Percentiles rank a stretch among this genome's conserved stretches.
Evolutionary conservation across 2,888 invertebrate genomes (phyloP).

Genomic region (Xestia sexstrigata): DNA sequence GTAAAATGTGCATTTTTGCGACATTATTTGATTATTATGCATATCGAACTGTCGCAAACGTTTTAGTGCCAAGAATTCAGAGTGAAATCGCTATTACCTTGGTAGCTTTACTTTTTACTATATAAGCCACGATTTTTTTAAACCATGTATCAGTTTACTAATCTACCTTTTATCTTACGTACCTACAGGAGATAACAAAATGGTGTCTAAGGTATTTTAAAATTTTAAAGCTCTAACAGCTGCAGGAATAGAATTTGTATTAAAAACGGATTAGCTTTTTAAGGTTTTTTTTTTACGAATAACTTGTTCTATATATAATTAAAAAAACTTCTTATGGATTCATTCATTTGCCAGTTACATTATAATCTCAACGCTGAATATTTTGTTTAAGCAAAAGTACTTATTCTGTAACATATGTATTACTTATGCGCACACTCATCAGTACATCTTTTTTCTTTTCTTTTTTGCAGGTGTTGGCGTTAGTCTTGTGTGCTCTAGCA

Average conservation of each 20-base stretch:
- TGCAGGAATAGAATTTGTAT: background rate
- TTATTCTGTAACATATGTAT: background rate
- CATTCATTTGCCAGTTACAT: background rate
- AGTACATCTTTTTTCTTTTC: background rate
- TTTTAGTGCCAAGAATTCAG: conserved; percentile 47
- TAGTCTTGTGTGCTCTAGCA: conserved; percentile 50
- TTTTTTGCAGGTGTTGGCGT: conserved; percentile 43
- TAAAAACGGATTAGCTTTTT: background rate
- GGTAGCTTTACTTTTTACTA: conserved; percentile 52
- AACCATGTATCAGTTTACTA: conserved; percentile 57
- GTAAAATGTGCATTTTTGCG: conserved; percentile 27
- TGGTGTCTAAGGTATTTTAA: conserved; percentile 44
- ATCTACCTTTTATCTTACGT: conserved; percentile 23
- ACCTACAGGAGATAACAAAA: conserved; percentile 18
- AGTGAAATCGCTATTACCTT: conserved; percentile 58
- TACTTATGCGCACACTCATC: background rate
- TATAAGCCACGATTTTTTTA: conserved; percentile 52
- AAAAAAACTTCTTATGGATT: background rate
- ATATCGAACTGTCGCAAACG: conserved; percentile 53
- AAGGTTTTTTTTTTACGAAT: background rate
- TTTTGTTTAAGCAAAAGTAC: background rate
- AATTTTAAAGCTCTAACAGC: background rate
- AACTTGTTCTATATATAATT: background rate
- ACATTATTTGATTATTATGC: conserved; percentile 41
- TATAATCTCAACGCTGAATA: background rate